These are phyloP conservation scores for Neotoxoptera formosana DNA, from an alignment of 1,140 invertebrate species.

Conservation along the genomic window DNA sequence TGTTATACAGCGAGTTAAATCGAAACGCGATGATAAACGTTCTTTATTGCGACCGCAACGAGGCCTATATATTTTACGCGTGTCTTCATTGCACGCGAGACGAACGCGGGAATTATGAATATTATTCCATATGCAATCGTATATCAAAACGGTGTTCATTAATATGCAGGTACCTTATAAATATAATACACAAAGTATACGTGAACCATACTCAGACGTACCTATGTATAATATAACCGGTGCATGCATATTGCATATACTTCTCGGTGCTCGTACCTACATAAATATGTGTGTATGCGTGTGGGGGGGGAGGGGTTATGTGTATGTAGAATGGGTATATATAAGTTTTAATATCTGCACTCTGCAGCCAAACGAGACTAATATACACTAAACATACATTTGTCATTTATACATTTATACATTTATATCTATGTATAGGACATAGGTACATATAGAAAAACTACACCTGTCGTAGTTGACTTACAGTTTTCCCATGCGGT, in stretches of 20 bases:
- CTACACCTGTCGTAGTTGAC: conserved; percentile 60
- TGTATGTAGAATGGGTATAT: too few species aligned
- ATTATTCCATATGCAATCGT: not conserved
- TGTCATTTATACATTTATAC: not conserved
- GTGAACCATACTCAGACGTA: too few species aligned
- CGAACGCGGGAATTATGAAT: not conserved
- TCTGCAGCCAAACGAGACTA: not conserved
- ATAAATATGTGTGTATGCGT: not conserved
- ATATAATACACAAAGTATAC: not conserved
- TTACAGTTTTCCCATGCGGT: conserved; percentile 90
- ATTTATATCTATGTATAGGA: not conserved
- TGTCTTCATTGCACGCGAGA: conserved; percentile 11
- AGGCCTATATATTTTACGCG: conserved; percentile 10
- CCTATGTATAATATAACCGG: not conserved
- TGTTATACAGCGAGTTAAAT: not conserved
- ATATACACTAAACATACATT: not conserved
- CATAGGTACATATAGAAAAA: not conserved
- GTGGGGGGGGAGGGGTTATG: not conserved
- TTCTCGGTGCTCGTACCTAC: not conserved
- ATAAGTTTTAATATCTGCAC: not conserved
- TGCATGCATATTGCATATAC: not conserved
- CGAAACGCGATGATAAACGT: not conserved
- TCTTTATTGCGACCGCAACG: not conserved
- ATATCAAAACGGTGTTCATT: not conserved
- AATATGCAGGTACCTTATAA: not conserved